A percentile compares a stretch with the other conserved stretches of the same genome.
phyloP scores from a whole-genome alignment of 2,888 invertebrate genomes.

The Anoncus sp. region DNA sequence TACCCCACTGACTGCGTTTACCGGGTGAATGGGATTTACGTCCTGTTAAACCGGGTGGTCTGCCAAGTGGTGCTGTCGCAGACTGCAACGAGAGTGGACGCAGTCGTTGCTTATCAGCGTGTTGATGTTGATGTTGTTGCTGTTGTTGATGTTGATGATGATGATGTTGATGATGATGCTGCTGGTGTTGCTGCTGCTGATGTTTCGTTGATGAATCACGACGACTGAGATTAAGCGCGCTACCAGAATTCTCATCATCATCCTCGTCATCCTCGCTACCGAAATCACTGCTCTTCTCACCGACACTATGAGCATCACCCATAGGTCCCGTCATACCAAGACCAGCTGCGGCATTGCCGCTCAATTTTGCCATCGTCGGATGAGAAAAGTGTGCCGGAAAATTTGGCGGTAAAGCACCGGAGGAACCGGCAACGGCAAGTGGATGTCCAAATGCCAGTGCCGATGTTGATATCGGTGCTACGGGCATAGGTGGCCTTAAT shows the following conservation, averaged over 20 bases:
- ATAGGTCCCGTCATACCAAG: slow-evolving; percentile 69
- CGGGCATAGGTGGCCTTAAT: slow-evolving; percentile 77
- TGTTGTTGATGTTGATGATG: slow-evolving; percentile 70
- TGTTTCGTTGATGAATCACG: slow-evolving; percentile 78
- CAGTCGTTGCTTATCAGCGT: slow-evolving; percentile 68
- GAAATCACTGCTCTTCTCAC: slow-evolving; percentile 84
- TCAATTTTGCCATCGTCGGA: slow-evolving; percentile 76
- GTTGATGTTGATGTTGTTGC: slow-evolving; percentile 68
- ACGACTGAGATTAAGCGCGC: slow-evolving; percentile 87
- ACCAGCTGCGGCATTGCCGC: slow-evolving; percentile 65
- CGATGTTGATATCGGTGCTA: slow-evolving; percentile 78
- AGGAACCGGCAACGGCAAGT: slow-evolving; percentile 78
- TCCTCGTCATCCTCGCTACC: slow-evolving; percentile 86
- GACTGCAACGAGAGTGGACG: slow-evolving; percentile 81
- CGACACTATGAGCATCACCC: slow-evolving; percentile 79
- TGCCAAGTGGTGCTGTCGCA: slow-evolving; percentile 80
- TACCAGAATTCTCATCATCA: slow-evolving; percentile 86
- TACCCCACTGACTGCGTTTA: slow-evolving; percentile 86
- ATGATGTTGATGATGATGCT: slow-evolving; percentile 61
- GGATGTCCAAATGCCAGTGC: slow-evolving; percentile 79
- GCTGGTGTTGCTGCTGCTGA: slow-evolving; percentile 64
- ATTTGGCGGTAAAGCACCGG: slow-evolving; percentile 79
- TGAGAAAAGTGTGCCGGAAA: slow-evolving; percentile 80
- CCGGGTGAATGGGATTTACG: slow-evolving; percentile 90
- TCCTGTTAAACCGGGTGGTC: slow-evolving; percentile 84